phyloP scores from a whole-genome alignment of 2,113 vertebrate species.

The Vicugna pacos region DNA sequence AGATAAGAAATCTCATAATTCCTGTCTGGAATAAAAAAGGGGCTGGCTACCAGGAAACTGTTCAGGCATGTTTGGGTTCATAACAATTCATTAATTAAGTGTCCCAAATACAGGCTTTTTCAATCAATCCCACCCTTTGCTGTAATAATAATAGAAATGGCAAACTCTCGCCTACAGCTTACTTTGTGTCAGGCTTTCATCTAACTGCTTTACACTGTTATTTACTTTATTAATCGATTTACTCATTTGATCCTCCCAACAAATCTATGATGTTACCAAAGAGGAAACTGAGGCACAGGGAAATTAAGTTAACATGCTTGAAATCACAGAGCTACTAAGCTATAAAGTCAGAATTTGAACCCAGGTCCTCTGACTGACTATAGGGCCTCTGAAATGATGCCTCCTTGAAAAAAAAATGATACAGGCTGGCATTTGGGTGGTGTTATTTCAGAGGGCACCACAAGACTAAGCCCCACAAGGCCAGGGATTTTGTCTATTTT shows the following conservation, averaged over 20 bases:
- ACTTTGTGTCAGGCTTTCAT: neutral
- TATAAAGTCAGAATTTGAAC: slow-evolving; percentile 13
- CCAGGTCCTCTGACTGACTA: neutral
- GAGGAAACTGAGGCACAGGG: neutral
- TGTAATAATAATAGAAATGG: neutral
- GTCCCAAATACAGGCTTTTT: neutral
- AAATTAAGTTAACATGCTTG: neutral
- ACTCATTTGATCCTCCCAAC: neutral
- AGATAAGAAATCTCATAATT: slow-evolving; percentile 32
- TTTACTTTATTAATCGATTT: neutral
- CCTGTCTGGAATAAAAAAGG: neutral
- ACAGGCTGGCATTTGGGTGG: neutral
- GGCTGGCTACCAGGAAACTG: neutral
- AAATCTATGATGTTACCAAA: neutral
- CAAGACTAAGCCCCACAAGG: neutral
- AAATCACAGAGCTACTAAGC: neutral
- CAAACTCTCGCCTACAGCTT: neutral
- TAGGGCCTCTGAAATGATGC: neutral
- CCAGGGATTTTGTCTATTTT: neutral
- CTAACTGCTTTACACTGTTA: neutral
- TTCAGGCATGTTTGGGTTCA: neutral
- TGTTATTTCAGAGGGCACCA: neutral
- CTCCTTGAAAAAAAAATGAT: neutral
- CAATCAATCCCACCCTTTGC: neutral
- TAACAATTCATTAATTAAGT: neutral